These are phyloP conservation scores for Acanthoscelides obtectus DNA, from an alignment of 2,888 invertebrate species.

Conservation along the genomic window DNA sequence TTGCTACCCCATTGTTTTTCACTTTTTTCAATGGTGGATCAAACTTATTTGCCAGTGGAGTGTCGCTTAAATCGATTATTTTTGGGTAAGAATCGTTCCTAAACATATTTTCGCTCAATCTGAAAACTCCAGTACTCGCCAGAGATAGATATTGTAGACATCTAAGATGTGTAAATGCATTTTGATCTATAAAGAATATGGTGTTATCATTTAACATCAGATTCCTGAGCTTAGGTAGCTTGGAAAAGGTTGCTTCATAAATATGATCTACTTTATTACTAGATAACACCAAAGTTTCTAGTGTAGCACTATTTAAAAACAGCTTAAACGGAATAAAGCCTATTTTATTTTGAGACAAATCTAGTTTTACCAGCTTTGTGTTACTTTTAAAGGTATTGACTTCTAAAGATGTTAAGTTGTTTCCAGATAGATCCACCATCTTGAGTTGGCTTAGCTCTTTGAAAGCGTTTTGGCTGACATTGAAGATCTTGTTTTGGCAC, in stretches of 20 bases:
- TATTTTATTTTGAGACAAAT: constrained; percentile 39
- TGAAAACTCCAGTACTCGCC: constrained; percentile 40
- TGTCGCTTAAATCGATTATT: constrained; percentile 40
- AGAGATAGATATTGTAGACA: constrained; percentile 41
- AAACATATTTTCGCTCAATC: constrained; percentile 41
- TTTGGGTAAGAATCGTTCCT: constrained; percentile 32
- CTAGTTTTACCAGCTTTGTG: constrained; percentile 35
- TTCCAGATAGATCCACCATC: constrained; percentile 39
- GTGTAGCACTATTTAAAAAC: constrained; percentile 37
- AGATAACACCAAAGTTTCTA: constrained; percentile 39
- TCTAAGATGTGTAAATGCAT: constrained; percentile 37
- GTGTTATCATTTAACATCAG: constrained; percentile 39
- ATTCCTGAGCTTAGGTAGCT: constrained; percentile 38
- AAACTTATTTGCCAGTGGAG: constrained; percentile 39
- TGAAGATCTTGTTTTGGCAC: constrained; percentile 37
- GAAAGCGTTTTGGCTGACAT: constrained; percentile 37
- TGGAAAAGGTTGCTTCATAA: constrained; percentile 39
- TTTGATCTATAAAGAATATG: constrained; percentile 33
- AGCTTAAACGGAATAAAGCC: constrained; percentile 34
- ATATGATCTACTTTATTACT: constrained; percentile 40
- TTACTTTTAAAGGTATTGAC: constrained; percentile 38
- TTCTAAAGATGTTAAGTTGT: constrained; percentile 37
- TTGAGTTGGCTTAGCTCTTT: constrained; percentile 34
- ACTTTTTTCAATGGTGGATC: constrained; percentile 41
- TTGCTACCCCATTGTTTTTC: constrained; percentile 34